Evolutionary conservation across 2,888 invertebrate genomes (phyloP), one percentile per base, ranked within the genome.

Genomic region (Zeuzera pyrina): DNA sequence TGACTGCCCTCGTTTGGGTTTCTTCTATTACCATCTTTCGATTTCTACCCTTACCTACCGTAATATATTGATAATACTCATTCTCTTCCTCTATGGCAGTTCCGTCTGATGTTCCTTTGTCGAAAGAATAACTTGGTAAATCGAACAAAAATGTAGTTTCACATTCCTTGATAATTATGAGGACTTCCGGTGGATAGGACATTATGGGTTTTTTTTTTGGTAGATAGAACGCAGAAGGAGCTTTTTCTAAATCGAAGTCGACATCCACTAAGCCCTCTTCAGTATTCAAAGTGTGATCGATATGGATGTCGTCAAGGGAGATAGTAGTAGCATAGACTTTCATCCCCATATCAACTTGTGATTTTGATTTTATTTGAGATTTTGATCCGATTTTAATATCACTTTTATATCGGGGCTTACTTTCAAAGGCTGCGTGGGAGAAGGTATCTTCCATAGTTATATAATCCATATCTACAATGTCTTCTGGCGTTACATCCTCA

Each of bases 21-120:
- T 91, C 91, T 5, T 88, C 85, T n/a, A 84, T 67, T 0, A 88
- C 72, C 46, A 87, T 85, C 57, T 91, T 90, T 4, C 91, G 77
- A 43, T 89, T 87, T 27, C 88, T 85, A 0, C 90, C 91, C 47
- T 86, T 87, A 0, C 91, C 91, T 0, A 83, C 71, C 0, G 90
- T 90, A 12, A 92, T 78, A 47, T 86, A 88, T 12, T 88, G 87
- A 49, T 93, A 93, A 30, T 70, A 76, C 36, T 86, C 81, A 59
- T 92, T 93, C 35, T 89, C 86, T 41, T 81, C 81, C 43, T 88
- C 86, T 0, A 89, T 85, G 1, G 44, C 41, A 19, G 59, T 62
- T 1, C 86, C 90, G 52, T 90, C 90, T 1, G 81, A 58, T 0
- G 87, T 84, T 15, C 85, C 86, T 47, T 84, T 85, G 22, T 88